A percentile compares a stretch with the other conserved stretches of the same genome.
phyloP scores from a whole-genome alignment of 2,888 invertebrate genomes.

The Himalopsyche anomala region DNA sequence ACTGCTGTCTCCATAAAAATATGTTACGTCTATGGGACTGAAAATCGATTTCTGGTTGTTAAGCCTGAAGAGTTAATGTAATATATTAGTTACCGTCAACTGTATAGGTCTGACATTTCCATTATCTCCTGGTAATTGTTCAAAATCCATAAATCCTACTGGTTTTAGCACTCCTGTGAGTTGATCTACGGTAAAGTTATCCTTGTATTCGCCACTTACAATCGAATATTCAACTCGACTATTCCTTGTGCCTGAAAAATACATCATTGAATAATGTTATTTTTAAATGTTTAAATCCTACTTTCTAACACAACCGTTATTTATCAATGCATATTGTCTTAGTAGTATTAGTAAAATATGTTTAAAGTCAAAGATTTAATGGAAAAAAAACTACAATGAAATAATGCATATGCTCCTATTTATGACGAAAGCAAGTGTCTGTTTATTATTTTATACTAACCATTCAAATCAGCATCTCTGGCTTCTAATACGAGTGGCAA shows the following conservation, averaged over 20 bases:
- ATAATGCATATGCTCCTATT: too few relatives aligned
- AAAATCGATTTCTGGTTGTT: too few relatives aligned
- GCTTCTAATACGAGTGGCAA: constrained; percentile 87
- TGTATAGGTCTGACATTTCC: constrained; percentile 82
- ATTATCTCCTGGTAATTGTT: constrained; percentile 80
- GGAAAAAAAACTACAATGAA: too few relatives aligned
- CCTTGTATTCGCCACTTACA: constrained; percentile 84
- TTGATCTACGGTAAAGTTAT: constrained; percentile 89
- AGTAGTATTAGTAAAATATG: too few relatives aligned
- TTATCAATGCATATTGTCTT: too few relatives aligned
- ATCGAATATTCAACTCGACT: constrained; percentile 90
- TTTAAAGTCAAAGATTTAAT: too few relatives aligned
- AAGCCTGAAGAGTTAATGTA: neutral
- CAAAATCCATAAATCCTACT: constrained; percentile 85
- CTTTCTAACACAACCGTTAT: too few relatives aligned
- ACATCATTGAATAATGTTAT: constrained; percentile 12
- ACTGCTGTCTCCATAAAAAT: too few relatives aligned
- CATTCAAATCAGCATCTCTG: constrained; percentile 90
- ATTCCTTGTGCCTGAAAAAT: constrained; percentile 84
- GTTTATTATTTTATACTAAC: constrained; percentile 70
- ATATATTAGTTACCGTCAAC: constrained; percentile 77
- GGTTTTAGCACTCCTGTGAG: constrained; percentile 85
- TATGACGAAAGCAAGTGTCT: too few relatives aligned
- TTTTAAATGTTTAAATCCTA: neutral
- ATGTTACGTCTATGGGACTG: too few relatives aligned